A percentile compares a stretch with the other conserved stretches of the same genome.
These are phyloP conservation scores for Tarsius wallacei DNA, from an alignment of 2,797 vertebrate genomes.

Conservation along the genomic window DNA sequence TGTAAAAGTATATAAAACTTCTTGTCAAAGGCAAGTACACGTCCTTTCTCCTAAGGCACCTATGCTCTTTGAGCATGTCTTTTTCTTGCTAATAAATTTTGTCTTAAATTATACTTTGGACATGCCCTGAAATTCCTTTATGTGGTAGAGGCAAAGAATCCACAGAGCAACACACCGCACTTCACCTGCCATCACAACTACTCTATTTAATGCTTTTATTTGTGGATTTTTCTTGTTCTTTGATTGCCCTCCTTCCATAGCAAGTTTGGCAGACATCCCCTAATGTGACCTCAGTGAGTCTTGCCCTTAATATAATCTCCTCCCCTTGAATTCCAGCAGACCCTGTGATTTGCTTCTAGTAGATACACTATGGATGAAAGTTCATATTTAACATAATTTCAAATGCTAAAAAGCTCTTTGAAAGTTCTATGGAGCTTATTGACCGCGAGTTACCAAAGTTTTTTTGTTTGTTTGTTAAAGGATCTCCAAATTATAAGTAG, in stretches of 20 bases:
- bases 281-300: not conserved
- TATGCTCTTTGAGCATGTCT: no score
- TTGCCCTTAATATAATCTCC: not conserved
- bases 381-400: not conserved
- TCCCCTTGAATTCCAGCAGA: not conserved
- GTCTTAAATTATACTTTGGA: no score
- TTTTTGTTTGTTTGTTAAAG: not conserved
- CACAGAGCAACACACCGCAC: no score
- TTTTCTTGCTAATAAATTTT: no score
- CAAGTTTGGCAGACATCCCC: not conserved
- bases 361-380: not conserved
- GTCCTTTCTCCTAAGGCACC: no score
- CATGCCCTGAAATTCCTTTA: no score
- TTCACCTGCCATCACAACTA: not conserved
- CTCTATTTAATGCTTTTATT: conserved; percentile 12
- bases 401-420: not conserved
- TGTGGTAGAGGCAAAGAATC: no score
- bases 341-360: not conserved
- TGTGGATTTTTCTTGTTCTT: not conserved
- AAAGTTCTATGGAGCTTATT: not conserved
- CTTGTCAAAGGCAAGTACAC: no score
- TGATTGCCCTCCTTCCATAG: not conserved
- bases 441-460: not conserved
- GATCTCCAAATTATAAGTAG: not conserved
- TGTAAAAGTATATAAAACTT: no score